Evolutionary conservation across 2,888 invertebrate genomes (phyloP).

Genomic region (Girardia tigrina): DNA sequence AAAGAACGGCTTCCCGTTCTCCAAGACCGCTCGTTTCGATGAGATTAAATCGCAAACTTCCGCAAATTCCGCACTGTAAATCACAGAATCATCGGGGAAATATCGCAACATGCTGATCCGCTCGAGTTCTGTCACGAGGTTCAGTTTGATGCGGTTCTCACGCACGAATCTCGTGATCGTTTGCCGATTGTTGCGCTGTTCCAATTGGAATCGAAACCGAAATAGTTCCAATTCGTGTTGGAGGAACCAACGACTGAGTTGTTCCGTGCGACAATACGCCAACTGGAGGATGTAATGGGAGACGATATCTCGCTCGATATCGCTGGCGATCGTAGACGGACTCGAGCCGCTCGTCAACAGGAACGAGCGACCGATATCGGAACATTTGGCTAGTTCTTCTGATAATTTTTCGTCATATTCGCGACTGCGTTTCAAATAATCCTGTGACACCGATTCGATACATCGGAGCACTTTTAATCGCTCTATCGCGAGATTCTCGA

Average conservation of each 20-base stretch:
- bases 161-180: neutral
- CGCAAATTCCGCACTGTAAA: neutral
- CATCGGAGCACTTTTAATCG: neutral
- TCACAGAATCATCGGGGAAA: neutral
- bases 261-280: neutral
- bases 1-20: neutral
- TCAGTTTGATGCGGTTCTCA: neutral
- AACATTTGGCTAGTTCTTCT: neutral
- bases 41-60: neutral
- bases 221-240: neutral
- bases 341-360: neutral
- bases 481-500: neutral
- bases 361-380: neutral
- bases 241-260: neutral
- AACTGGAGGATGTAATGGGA: neutral
- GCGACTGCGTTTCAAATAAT: neutral
- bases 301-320: neutral
- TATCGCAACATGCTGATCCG: neutral
- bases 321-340: neutral
- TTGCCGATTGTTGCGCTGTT: neutral
- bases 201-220: neutral
- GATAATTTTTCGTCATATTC: neutral
- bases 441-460: neutral
- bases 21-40: neutral
- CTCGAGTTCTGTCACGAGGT: neutral